phyloP scores from a whole-genome alignment of 2,888 invertebrate genomes.

The Aphodius granarius region DNA sequence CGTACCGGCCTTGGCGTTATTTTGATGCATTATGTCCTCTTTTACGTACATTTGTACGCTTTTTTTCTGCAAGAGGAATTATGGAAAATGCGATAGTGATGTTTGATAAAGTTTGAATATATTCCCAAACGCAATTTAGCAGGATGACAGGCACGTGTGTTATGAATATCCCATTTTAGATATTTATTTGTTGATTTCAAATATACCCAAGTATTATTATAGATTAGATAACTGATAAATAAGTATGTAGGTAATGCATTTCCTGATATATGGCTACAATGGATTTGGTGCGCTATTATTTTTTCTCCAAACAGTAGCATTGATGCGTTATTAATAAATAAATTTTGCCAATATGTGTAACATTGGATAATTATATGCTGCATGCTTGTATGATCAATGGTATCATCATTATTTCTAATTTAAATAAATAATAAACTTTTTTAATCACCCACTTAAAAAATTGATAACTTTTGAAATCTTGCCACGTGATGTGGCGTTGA shows the following conservation, averaged over 20 bases:
- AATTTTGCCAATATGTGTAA: no score
- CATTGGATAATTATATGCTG: no score
- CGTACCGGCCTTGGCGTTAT: neutral
- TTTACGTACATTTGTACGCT: neutral
- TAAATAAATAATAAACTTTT: no score
- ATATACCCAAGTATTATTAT: neutral
- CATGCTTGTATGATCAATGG: no score
- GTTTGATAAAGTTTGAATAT: no score
- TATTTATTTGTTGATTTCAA: neutral
- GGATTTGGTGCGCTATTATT: neutral
- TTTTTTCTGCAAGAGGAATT: neutral
- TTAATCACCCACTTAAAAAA: no score
- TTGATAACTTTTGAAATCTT: no score
- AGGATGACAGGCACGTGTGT: neutral
- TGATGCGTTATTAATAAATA: no score
- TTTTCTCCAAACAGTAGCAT: no score
- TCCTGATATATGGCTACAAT: neutral
- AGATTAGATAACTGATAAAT: neutral
- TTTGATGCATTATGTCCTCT: neutral
- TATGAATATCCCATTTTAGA: neutral
- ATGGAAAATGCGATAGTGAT: neutral
- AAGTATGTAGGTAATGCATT: neutral
- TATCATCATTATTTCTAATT: no score
- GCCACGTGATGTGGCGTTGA: no score
- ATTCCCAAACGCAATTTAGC: no score